Evolutionary conservation across 2,797 vertebrate species (phyloP).

Genomic region (Pipistrellus nathusii): DNA sequence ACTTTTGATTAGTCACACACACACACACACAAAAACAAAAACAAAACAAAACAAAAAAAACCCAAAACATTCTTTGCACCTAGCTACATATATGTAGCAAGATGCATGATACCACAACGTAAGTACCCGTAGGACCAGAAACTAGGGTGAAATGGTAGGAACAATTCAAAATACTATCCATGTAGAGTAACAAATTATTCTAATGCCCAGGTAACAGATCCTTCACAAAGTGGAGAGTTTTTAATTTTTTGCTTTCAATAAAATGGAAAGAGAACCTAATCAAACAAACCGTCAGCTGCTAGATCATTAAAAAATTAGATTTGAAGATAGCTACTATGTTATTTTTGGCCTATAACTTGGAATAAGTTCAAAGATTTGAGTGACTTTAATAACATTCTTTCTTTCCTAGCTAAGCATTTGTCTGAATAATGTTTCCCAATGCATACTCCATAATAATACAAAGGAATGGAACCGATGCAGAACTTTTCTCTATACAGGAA

Average conservation of each 20-base stretch:
- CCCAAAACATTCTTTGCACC: background rate
- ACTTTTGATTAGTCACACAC: background rate
- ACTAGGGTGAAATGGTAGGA: background rate
- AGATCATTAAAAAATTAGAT: constrained; percentile 50
- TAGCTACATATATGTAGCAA: background rate
- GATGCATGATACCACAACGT: background rate
- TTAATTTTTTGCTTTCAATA: background rate
- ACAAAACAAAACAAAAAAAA: too few relatives aligned
- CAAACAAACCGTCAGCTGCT: constrained; percentile 37
- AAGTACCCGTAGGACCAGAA: background rate
- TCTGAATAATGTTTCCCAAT: constrained; percentile 27
- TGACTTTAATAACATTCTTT: constrained; percentile 42
- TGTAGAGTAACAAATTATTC: background rate
- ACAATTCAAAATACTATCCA: background rate
- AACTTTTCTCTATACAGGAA: background rate
- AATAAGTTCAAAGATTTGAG: constrained; percentile 54
- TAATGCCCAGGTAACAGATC: background rate
- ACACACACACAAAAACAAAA: too few relatives aligned
- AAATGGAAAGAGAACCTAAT: constrained; percentile 32
- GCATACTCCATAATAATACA: background rate
- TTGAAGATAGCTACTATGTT: background rate
- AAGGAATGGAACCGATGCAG: background rate
- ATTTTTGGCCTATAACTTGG: constrained; percentile 39
- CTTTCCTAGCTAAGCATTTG: background rate
- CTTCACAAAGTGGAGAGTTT: background rate